Conservation (phyloP, 2,113 vertebrate genomes). For the Spermophilus dauricus region DNA sequence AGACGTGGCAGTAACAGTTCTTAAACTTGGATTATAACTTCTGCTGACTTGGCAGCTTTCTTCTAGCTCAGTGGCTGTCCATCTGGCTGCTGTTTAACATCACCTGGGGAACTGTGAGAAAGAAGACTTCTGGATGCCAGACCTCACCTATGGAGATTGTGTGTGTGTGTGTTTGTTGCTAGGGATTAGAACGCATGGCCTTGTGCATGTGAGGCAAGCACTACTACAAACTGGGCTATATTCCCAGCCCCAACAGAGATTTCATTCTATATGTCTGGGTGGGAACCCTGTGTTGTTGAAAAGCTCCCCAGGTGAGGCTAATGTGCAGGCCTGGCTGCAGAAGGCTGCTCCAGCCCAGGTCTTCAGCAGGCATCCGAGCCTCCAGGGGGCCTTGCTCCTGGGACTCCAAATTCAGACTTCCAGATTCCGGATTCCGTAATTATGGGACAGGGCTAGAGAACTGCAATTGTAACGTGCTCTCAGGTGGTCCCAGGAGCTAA, state of each 20-base stretch:
- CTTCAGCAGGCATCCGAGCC: background rate
- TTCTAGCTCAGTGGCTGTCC: background rate
- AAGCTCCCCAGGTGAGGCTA: background rate
- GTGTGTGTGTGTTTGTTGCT: too few species aligned
- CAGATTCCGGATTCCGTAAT: too few species aligned
- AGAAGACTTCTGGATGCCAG: background rate
- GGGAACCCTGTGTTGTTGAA: background rate
- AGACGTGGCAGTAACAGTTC: background rate
- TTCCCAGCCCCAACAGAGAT: too few species aligned
- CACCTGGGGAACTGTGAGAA: background rate
- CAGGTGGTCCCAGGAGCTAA: background rate
- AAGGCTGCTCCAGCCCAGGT: too few species aligned
- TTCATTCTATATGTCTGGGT: background rate
- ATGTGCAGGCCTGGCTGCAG: background rate
- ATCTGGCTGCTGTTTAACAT: background rate
- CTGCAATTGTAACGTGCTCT: background rate
- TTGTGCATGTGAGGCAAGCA: too few species aligned
- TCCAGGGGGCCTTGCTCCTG: rapidly evolving
- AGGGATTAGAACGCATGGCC: too few species aligned
- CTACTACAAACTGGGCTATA: too few species aligned
- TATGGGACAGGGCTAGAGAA: background rate
- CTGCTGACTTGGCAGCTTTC: background rate
- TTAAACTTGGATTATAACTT: too few species aligned
- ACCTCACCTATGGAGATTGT: background rate
- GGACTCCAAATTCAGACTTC: background rate